Percentiles rank a stretch among this genome's conserved stretches.
These are phyloP conservation scores for Poeciliopsis presidionis DNA, from an alignment of 2,797 vertebrate genomes.

Conservation along the genomic window DNA sequence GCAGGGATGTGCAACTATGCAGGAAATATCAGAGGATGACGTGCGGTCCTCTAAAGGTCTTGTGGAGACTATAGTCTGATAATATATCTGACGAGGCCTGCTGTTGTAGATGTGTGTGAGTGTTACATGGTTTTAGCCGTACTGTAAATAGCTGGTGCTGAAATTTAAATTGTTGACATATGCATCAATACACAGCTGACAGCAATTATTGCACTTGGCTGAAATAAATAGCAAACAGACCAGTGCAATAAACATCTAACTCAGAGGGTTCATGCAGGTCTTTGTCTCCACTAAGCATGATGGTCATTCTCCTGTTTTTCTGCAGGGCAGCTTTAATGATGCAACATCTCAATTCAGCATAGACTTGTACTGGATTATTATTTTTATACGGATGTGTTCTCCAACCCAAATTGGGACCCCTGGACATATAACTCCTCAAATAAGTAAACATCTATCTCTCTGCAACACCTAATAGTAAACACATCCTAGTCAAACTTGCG, in stretches of 20 bases:
- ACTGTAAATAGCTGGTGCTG: slow-evolving; percentile 56
- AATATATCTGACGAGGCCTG: slow-evolving; percentile 43
- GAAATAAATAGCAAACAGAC: slow-evolving; percentile 60
- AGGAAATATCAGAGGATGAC: slow-evolving; percentile 30
- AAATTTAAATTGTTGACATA: slow-evolving; percentile 68
- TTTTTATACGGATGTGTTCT: slow-evolving; percentile 71
- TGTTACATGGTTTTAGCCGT: slow-evolving; percentile 42
- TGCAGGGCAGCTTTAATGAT: slow-evolving; percentile 42
- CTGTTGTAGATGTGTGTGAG: slow-evolving; percentile 22
- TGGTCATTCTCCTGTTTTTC: slow-evolving; percentile 27
- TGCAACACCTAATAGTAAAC: slow-evolving; percentile 67
- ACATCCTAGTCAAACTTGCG: slow-evolving; percentile 37
- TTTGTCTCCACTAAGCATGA: slow-evolving; percentile 17
- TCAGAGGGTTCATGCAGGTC: neutral
- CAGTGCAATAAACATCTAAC: slow-evolving; percentile 27
- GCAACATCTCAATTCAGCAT: slow-evolving; percentile 51
- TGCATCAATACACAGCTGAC: slow-evolving; percentile 61
- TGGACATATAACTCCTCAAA: slow-evolving; percentile 70
- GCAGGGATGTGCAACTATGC: slow-evolving; percentile 14
- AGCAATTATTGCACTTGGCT: slow-evolving; percentile 59
- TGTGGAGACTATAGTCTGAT: slow-evolving; percentile 38
- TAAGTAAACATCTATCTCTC: slow-evolving; percentile 62
- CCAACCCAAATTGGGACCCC: slow-evolving; percentile 66
- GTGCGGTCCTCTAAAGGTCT: slow-evolving; percentile 26
- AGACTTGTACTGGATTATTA: slow-evolving; percentile 64